These are phyloP conservation scores for Phyllotreta cruciferae DNA, from an alignment of 2,888 invertebrate species.

Conservation along the genomic window DNA sequence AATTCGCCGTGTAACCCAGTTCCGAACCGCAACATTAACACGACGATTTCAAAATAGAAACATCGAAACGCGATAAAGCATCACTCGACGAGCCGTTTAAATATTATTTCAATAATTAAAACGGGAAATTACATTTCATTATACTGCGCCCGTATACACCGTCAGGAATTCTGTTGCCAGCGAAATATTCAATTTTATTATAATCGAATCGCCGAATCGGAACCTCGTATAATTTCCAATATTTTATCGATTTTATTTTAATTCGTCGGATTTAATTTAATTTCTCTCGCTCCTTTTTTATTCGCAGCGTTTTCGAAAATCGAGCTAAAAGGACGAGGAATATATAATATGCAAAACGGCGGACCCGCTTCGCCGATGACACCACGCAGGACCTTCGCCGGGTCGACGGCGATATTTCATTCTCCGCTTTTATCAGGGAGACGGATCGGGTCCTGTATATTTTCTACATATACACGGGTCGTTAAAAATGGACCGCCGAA, in stretches of 20 bases:
- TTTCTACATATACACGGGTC: constrained; percentile 21
- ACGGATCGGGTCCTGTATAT: constrained; percentile 13
- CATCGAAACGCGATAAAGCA: too few species aligned
- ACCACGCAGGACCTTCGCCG: neutral
- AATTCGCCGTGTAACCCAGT: too few species aligned
- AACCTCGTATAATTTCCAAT: neutral
- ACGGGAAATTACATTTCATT: too few species aligned
- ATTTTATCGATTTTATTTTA: constrained; percentile 2
- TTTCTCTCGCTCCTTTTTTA: constrained; percentile 1
- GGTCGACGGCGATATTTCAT: constrained; percentile 23
- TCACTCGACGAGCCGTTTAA: too few species aligned
- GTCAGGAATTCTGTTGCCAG: too few species aligned
- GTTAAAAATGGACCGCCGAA: constrained; percentile 29
- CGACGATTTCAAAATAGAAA: too few species aligned
- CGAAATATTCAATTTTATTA: neutral
- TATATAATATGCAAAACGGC: neutral
- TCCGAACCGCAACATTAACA: too few species aligned
- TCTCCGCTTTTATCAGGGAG: constrained; percentile 16
- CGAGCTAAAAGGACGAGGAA: too few species aligned
- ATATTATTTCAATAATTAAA: too few species aligned
- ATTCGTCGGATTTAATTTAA: constrained; percentile 6
- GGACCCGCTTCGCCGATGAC: constrained; percentile 2
- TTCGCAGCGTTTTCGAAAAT: neutral
- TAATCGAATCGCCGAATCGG: too few species aligned
- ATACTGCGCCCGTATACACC: too few species aligned